Conservation (phyloP, 2,888 invertebrate species). For the Cheilosia scutellata region DNA sequence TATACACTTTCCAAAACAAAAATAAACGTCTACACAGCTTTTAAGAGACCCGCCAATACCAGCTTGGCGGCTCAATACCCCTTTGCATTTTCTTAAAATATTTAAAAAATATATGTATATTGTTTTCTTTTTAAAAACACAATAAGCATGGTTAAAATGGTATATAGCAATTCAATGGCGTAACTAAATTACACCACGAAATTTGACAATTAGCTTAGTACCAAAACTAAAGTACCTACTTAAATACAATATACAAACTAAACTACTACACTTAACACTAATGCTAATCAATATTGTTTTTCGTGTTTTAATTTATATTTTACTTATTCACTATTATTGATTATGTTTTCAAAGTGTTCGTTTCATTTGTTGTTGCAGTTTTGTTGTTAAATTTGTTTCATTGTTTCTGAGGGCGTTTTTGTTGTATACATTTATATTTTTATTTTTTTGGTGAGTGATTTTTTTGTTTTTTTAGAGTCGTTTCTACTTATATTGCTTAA, state of each 20-base stretch:
- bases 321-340: constrained; percentile 58
- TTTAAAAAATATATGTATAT: neutral
- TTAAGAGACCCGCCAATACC: constrained; percentile 7
- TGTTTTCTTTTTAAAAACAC: no score
- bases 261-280: constrained; percentile 35
- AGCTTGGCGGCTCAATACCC: constrained; percentile 8
- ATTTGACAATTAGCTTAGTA: constrained; percentile 5
- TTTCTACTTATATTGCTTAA: constrained; percentile 75
- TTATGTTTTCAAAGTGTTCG: constrained; percentile 47
- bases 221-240: constrained; percentile 9
- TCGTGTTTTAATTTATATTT: constrained; percentile 5
- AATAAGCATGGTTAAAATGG: neutral
- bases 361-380: constrained; percentile 27
- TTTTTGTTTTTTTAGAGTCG: constrained; percentile 28
- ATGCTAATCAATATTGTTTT: constrained; percentile 33
- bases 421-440: constrained; percentile 18
- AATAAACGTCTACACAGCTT: neutral
- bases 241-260: constrained; percentile 16
- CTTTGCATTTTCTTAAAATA: neutral
- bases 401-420: constrained; percentile 33
- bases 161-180: neutral
- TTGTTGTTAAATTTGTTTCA: constrained; percentile 23
- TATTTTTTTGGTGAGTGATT: constrained; percentile 43
- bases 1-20: neutral
- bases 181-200: neutral